Base-by-base conservation (phyloP, 2,113 vertebrate genomes). In the Donacobius atricapilla region DNA sequence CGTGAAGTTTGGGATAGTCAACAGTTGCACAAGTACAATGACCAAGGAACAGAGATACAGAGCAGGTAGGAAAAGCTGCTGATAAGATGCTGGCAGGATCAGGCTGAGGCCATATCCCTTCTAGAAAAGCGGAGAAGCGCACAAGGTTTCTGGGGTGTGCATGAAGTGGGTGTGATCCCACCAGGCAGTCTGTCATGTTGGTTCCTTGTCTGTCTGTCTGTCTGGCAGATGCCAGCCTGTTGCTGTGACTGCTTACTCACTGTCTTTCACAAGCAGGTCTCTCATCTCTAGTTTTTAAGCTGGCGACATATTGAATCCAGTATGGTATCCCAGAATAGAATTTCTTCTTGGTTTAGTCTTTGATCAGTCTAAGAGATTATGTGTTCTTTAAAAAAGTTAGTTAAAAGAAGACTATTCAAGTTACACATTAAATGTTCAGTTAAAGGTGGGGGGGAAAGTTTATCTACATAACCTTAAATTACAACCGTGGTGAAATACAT, bases 151-250 rank as follows among this genome's bases (percentile, higher is more conserved):
- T 64, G 70, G 28, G 25, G 21, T 15, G 15, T 78, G 11, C 28
- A 20, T 40, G 27, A 40, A 10, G 10, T 1, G 0, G 7, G 2
- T 3, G 2, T 65, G 60, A 39, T 65, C 25, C 30, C 56, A 31
- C 3, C 28, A 24, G 37, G 45, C 23, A 48, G 15, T 37, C 58
- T 72, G 19, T 89, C 22, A 2, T 2, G 30, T 24, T 5, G 31
- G 35, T 27, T 66, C 33, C 10, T 33, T n/a, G 18, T 42, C 33
- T 53, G 15, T 73, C 27, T 53, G 15, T 73, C 27, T 1, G 0
- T 70, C 24, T 42, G 42, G 22, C n/a, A 15, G 54, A 24, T 37
- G 50, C 15, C 63, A 73, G 18, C 19, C 66, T 83, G n/a, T 54
- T 91, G 15, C 42, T 80, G 13, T 1, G 3, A 8, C 42, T 44